A percentile compares a stretch with the other conserved stretches of the same genome.
Evolutionary conservation across 2,888 invertebrate genomes (phyloP).

Genomic region (Catocala fraxini): DNA sequence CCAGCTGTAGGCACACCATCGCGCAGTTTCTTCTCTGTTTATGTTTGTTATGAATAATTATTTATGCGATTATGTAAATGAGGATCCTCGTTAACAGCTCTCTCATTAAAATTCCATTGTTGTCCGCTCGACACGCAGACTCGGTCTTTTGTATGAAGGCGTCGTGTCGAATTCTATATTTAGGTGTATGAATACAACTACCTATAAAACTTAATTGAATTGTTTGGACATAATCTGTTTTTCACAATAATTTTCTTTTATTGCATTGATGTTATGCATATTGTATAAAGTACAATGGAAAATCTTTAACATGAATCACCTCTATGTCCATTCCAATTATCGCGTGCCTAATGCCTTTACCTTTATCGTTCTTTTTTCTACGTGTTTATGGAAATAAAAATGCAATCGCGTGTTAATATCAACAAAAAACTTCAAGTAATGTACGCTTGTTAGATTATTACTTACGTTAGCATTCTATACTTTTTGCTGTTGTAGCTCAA

Average conservation of each 20-base stretch:
- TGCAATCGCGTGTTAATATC: conserved; percentile 30
- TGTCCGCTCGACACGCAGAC: conserved; percentile 66
- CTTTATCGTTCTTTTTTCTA: conserved; percentile 37
- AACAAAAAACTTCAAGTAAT: conserved; percentile 32
- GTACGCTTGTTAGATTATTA: conserved; percentile 24
- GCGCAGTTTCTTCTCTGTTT: conserved; percentile 64
- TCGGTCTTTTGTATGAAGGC: conserved; percentile 71
- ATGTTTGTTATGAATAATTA: conserved; percentile 79
- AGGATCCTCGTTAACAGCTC: conserved; percentile 74
- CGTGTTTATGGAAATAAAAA: conserved; percentile 36
- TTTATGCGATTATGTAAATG: conserved; percentile 83
- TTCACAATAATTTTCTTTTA: conserved; percentile 3
- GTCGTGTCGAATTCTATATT: conserved; percentile 62
- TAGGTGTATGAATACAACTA: conserved; percentile 16
- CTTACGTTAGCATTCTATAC: conserved; percentile 15
- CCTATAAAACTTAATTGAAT: conserved; percentile 20
- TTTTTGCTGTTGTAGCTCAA: conserved; percentile 5
- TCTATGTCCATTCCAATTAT: conserved; percentile 20
- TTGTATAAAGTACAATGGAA: conserved; percentile 9
- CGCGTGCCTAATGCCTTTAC: conserved; percentile 28
- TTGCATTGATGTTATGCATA: conserved; percentile 5
- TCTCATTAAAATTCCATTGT: conserved; percentile 84
- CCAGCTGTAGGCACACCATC: conserved; percentile 59
- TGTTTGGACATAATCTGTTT: conserved; percentile 6
- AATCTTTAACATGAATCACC: conserved; percentile 21